Conservation (phyloP, 2,113 vertebrate species). For the Acanthisitta chloris region DNA sequence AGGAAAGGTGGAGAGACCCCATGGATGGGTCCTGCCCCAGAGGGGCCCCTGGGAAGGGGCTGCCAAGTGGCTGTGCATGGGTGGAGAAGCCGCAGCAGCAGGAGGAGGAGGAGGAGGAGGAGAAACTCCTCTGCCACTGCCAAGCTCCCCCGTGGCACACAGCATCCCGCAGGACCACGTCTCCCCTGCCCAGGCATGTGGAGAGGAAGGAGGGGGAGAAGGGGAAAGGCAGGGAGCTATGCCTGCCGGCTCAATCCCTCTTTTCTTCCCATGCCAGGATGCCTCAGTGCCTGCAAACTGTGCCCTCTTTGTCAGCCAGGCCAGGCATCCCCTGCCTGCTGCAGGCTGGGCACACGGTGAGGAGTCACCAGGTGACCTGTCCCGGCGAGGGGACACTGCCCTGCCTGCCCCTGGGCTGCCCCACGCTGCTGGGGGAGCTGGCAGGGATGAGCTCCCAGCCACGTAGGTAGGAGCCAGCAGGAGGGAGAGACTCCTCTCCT, state of each 20-base stretch:
- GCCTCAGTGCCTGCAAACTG: no score
- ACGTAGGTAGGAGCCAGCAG: background rate
- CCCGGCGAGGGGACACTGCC: rapidly evolving
- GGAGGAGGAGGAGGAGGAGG: background rate
- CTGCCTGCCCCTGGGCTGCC: rapidly evolving
- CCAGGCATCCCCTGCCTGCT: no score
- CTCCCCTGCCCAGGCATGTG: background rate
- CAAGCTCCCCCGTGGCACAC: background rate
- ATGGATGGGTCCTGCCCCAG: background rate
- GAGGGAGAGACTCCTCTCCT: background rate
- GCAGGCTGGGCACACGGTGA: rapidly evolving
- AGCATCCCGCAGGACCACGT: background rate
- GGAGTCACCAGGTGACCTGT: background rate
- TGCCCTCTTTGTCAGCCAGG: no score
- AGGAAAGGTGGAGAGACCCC: background rate
- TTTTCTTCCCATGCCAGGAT: constrained; percentile 20
- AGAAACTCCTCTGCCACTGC: constrained; percentile 30
- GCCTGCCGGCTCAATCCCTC: background rate
- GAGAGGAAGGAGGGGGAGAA: background rate
- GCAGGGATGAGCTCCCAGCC: background rate
- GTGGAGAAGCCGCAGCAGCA: background rate
- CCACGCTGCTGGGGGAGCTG: background rate
- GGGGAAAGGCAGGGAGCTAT: background rate
- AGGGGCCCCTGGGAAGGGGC: background rate
- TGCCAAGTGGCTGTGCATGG: background rate